A percentile compares a stretch with the other conserved stretches of the same genome.
Conservation (phyloP, 53 echinoderm and acorn worm species). For the Henricia sp. region DNA sequence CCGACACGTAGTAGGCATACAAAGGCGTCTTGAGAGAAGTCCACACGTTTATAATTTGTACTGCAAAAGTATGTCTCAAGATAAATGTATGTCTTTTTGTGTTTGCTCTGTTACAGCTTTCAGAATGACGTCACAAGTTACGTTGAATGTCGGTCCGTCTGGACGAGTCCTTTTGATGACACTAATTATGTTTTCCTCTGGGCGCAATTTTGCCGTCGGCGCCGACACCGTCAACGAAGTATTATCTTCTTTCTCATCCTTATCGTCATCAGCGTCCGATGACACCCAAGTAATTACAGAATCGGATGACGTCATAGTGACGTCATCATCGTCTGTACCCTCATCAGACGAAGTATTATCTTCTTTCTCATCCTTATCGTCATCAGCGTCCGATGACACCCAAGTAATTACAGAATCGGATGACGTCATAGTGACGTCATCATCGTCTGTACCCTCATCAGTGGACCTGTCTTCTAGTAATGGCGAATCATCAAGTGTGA, state of each 20-base stretch:
- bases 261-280: not conserved
- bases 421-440: not conserved
- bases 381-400: not conserved
- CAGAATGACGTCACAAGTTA: not conserved
- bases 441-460: not conserved
- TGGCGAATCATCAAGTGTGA: no score
- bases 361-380: not conserved
- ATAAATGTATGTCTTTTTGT: not conserved
- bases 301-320: not conserved
- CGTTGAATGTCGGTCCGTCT: not conserved
- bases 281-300: not conserved
- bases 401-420: not conserved
- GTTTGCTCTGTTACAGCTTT: not conserved
- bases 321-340: not conserved
- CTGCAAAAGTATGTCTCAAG: no score
- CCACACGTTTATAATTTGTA: no score
- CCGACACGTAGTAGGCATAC: no score
- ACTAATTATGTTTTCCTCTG: not conserved
- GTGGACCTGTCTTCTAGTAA: not conserved
- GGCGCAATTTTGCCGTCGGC: not conserved
- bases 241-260: not conserved
- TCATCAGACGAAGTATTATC: conserved; percentile 9
- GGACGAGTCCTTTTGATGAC: not conserved
- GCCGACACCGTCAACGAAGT: conserved; percentile 7
- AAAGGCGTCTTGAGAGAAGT: no score